A percentile compares a stretch with the other conserved stretches of the same genome.
These are phyloP conservation scores for Takifugu flavidus DNA, from an alignment of 2,113 vertebrate species.

Conservation along the genomic window DNA sequence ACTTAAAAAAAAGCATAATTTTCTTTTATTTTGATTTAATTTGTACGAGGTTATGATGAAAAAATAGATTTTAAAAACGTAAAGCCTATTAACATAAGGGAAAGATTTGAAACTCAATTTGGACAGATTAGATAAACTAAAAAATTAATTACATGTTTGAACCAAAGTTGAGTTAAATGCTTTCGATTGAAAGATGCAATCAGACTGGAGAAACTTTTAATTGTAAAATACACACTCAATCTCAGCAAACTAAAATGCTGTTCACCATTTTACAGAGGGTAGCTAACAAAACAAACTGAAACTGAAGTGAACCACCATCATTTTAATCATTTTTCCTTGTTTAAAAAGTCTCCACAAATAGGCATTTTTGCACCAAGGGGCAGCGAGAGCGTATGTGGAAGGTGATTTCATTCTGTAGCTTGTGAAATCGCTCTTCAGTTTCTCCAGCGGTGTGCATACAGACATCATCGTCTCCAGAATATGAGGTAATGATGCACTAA, in stretches of 20 bases:
- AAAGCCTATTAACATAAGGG: not conserved
- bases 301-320: not conserved
- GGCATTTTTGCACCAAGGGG: not conserved
- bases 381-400: not conserved
- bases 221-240: slow-evolving; percentile 15
- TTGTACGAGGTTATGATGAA: slow-evolving; percentile 13
- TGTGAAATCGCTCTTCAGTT: slow-evolving; percentile 18
- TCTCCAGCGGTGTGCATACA: slow-evolving; percentile 10
- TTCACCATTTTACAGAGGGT: not conserved
- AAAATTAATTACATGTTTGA: slow-evolving; percentile 30
- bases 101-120: slow-evolving; percentile 38
- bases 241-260: too few relatives aligned
- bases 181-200: slow-evolving; percentile 43
- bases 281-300: too few relatives aligned
- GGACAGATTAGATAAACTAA: slow-evolving; percentile 43
- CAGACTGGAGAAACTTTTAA: slow-evolving; percentile 24
- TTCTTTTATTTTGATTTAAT: slow-evolving; percentile 23
- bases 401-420: slow-evolving; percentile 19
- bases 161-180: slow-evolving; percentile 13
- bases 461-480: slow-evolving; percentile 24
- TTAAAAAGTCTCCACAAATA: slow-evolving; percentile 4
- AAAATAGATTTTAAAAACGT: slow-evolving; percentile 14
- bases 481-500: slow-evolving; percentile 26
- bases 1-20: slow-evolving; percentile 7
- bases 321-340: slow-evolving; percentile 6